Evolutionary conservation across 2,113 vertebrate genomes (phyloP).

Genomic region (Camelus bactrianus): DNA sequence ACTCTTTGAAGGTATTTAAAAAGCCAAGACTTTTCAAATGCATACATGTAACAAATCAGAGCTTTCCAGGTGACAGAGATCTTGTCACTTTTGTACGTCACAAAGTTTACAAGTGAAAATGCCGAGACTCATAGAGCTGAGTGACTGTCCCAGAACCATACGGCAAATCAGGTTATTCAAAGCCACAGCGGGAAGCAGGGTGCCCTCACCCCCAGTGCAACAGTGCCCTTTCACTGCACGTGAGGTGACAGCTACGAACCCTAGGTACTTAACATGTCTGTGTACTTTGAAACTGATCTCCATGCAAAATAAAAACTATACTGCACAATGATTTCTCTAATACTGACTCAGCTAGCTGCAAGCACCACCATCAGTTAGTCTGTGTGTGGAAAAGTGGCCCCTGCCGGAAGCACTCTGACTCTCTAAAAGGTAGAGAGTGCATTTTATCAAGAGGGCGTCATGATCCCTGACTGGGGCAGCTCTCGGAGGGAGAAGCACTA

Average conservation of each 20-base stretch:
- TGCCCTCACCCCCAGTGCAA: rapidly evolving
- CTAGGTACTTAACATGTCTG: background rate
- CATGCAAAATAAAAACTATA: background rate
- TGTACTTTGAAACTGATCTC: background rate
- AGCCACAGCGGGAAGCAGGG: background rate
- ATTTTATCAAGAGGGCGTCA: background rate
- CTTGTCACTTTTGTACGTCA: background rate
- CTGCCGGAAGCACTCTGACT: background rate
- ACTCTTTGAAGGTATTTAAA: background rate
- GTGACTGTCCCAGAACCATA: background rate
- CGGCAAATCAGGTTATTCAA: background rate
- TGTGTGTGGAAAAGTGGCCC: background rate
- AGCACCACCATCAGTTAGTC: background rate
- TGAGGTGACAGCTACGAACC: background rate
- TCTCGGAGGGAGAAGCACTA: background rate
- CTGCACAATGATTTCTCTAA: background rate
- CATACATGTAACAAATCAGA: background rate
- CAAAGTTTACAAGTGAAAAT: background rate
- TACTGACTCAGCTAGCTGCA: background rate
- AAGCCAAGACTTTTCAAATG: background rate
- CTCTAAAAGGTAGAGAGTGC: background rate
- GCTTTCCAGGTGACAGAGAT: background rate
- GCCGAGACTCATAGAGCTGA: background rate
- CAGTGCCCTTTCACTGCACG: no score
- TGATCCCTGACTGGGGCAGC: background rate